phyloP scores from a whole-genome alignment of 2,888 invertebrate genomes.

The Harmothoe impar region DNA sequence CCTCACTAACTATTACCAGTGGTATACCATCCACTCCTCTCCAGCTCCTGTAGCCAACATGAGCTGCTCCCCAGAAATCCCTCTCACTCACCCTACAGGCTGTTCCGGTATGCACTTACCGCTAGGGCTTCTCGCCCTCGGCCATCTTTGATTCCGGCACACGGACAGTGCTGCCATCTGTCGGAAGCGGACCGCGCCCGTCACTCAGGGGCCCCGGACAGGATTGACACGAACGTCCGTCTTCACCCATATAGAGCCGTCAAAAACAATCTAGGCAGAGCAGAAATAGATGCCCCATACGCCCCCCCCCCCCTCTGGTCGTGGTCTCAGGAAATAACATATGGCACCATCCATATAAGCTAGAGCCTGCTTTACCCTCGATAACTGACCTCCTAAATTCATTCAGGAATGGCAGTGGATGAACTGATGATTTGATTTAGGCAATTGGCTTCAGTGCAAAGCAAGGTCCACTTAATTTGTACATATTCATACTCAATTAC shows the following conservation, averaged over 20 bases:
- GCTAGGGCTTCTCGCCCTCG: background rate
- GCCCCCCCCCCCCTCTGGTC: background rate
- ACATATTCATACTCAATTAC: too few species aligned
- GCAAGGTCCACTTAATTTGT: too few species aligned
- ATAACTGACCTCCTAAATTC: background rate
- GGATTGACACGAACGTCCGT: background rate
- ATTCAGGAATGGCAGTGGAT: too few species aligned
- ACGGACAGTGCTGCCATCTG: slow-evolving; percentile 4
- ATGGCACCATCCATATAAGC: background rate
- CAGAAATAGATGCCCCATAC: slow-evolving; percentile 17
- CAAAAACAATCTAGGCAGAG: background rate
- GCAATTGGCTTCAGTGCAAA: too few species aligned
- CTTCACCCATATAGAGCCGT: background rate
- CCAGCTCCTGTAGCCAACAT: too few species aligned
- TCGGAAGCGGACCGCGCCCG: background rate
- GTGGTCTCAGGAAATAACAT: slow-evolving; percentile 7
- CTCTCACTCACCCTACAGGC: background rate
- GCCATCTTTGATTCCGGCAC: background rate
- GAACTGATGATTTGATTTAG: too few species aligned
- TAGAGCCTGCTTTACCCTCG: background rate
- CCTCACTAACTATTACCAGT: too few species aligned
- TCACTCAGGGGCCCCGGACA: slow-evolving; percentile 13
- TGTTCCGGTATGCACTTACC: slow-evolving; percentile 31
- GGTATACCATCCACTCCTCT: too few species aligned
- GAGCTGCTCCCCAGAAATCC: background rate